phyloP scores from a whole-genome alignment of 2,797 vertebrate genomes.

The Lacerta viridis region DNA sequence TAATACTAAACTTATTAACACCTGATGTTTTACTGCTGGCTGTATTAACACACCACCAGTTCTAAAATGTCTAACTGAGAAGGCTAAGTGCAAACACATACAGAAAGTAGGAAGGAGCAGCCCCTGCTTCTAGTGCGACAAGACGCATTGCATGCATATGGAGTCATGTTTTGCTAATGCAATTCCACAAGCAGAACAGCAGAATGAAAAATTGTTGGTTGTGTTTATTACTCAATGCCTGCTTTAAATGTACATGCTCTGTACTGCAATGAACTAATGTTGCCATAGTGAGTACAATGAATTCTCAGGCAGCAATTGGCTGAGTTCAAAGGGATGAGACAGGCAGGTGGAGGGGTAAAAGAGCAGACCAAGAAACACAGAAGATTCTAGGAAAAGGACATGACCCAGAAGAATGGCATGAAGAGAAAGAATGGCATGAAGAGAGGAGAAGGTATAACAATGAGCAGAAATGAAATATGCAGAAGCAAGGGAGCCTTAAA shows the following conservation, averaged over 20 bases:
- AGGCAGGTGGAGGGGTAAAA: no score
- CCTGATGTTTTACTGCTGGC: not conserved
- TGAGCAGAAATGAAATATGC: not conserved
- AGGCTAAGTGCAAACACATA: not conserved
- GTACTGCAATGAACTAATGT: no score
- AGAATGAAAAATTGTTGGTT: no score
- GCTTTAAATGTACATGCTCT: no score
- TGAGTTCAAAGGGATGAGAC: not conserved
- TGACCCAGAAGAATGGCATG: not conserved
- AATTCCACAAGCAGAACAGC: no score
- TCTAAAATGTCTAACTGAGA: not conserved
- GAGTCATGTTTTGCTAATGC: no score
- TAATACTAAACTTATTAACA: not conserved
- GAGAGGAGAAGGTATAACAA: not conserved
- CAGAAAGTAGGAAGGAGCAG: not conserved
- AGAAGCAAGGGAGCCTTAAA: not conserved
- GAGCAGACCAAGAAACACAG: not conserved
- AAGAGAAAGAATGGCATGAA: not conserved
- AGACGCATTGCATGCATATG: not conserved
- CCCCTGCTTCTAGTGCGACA: not conserved
- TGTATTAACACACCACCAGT: no score
- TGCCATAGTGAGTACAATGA: no score
- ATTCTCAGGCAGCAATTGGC: no score
- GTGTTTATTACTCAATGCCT: no score
- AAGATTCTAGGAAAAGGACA: not conserved